phyloP scores from a whole-genome alignment of 2,113 vertebrate genomes.

The Cynopterus brachyotis region DNA sequence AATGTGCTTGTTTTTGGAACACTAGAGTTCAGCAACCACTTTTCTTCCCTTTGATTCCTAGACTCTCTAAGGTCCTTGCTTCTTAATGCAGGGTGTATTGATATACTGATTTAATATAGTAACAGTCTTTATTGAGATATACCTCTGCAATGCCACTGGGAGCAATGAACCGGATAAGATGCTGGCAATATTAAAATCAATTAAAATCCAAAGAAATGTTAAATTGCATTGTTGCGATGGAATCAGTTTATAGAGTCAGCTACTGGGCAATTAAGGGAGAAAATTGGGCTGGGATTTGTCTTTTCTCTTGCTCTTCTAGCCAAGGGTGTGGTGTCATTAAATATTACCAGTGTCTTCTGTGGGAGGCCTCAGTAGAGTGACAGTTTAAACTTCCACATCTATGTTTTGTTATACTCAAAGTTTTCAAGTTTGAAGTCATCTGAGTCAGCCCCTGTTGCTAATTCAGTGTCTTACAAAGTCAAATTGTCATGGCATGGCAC shows the following conservation, averaged over 20 bases:
- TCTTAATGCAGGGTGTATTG: conserved; percentile 67
- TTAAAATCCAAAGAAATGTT: conserved; percentile 53
- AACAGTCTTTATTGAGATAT: conserved; percentile 45
- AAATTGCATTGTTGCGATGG: conserved; percentile 38
- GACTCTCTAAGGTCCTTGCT: conserved; percentile 61
- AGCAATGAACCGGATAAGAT: conserved; percentile 51
- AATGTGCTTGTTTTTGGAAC: conserved; percentile 69
- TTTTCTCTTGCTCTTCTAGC: not conserved
- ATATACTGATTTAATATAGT: conserved; percentile 68
- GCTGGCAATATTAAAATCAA: conserved; percentile 74
- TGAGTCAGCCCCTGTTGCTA: not conserved
- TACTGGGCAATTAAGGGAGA: conserved; percentile 7
- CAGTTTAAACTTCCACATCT: not conserved
- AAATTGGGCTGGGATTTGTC: not conserved
- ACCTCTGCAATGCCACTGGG: conserved; percentile 17
- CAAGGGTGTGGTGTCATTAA: not conserved
- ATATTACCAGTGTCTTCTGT: not conserved
- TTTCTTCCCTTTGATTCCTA: conserved; percentile 71
- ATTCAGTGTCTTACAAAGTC: not conserved
- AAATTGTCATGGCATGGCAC: not conserved
- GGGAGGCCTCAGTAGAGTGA: not conserved
- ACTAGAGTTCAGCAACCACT: conserved; percentile 57
- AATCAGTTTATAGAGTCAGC: conserved; percentile 49
- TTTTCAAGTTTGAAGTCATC: not conserved
- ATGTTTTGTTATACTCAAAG: not conserved